Conservation (phyloP, 2,797 vertebrate species). For the Hydrophis major region DNA sequence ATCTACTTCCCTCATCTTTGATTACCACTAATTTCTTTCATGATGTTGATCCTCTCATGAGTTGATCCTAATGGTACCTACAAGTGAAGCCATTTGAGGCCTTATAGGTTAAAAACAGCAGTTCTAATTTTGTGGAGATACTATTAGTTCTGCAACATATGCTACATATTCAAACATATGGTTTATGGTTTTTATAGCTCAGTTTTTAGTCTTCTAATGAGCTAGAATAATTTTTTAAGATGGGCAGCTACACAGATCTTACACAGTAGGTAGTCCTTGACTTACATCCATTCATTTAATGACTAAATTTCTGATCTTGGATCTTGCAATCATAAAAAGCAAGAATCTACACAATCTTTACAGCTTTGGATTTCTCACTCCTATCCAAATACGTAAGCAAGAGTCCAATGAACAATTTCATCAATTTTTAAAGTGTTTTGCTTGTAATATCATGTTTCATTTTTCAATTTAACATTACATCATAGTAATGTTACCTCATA, state of each 20-base stretch:
- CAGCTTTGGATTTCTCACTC: neutral
- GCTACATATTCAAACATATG: no score
- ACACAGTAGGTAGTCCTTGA: neutral
- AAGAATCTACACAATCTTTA: neutral
- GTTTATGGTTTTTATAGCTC: no score
- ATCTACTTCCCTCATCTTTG: no score
- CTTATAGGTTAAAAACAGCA: no score
- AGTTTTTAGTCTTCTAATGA: no score
- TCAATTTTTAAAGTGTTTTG: neutral
- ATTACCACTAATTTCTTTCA: no score
- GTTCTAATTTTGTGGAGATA: no score
- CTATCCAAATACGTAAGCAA: neutral
- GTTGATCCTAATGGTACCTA: no score
- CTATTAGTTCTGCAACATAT: no score
- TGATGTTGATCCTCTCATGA: no score
- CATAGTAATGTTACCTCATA: neutral
- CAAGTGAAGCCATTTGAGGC: no score
- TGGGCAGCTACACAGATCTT: neutral
- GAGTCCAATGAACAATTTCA: neutral
- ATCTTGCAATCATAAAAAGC: neutral
- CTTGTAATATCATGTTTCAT: neutral
- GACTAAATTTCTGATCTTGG: neutral
- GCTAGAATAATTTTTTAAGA: no score
- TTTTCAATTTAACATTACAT: neutral
- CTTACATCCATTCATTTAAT: neutral